Percentiles rank a stretch among this genome's conserved stretches.
Conservation (phyloP, 2,797 vertebrate genomes). For the Sebastiscus albofasciatus region DNA sequence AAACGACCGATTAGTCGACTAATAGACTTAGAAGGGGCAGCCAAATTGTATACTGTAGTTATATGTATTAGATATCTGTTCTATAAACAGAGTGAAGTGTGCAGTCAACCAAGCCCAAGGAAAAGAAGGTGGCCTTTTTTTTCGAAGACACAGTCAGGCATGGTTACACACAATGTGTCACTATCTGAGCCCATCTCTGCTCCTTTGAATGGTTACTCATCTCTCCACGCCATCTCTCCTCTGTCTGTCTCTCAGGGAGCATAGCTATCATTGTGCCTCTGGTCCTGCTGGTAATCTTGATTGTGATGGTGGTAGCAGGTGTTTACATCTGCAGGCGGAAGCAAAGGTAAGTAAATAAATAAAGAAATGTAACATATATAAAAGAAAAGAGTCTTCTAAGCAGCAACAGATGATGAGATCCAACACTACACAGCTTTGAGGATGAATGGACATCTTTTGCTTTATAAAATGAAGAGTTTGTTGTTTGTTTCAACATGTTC, state of each 20-base stretch:
- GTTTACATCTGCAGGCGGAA: constrained; percentile 95
- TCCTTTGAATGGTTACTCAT: constrained; percentile 39
- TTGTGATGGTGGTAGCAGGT: constrained; percentile 93
- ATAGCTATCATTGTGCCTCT: constrained; percentile 98
- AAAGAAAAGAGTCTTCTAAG: constrained; percentile 18
- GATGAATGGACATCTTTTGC: constrained; percentile 27
- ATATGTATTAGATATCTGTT: background rate
- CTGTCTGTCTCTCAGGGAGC: constrained; percentile 87
- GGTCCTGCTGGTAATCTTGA: constrained; percentile 93
- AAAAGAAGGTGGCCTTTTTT: background rate
- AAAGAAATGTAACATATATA: background rate
- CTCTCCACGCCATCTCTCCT: constrained; percentile 32
- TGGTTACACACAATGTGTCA: background rate
- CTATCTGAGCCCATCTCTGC: constrained; percentile 31
- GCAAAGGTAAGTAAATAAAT: constrained; percentile 86
- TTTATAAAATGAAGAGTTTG: constrained; percentile 18
- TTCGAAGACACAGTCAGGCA: background rate
- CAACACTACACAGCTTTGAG: constrained; percentile 4
- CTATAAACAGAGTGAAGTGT: background rate
- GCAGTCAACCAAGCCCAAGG: background rate
- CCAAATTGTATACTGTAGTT: too few species aligned
- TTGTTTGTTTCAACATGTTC: constrained; percentile 7
- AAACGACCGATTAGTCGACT: too few species aligned
- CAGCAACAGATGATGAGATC: constrained; percentile 24
- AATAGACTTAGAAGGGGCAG: too few species aligned